Percentiles rank a stretch among this genome's conserved stretches.
Conservation (phyloP, 2,888 invertebrate genomes). For the Pyrocoelia pectoralis region DNA sequence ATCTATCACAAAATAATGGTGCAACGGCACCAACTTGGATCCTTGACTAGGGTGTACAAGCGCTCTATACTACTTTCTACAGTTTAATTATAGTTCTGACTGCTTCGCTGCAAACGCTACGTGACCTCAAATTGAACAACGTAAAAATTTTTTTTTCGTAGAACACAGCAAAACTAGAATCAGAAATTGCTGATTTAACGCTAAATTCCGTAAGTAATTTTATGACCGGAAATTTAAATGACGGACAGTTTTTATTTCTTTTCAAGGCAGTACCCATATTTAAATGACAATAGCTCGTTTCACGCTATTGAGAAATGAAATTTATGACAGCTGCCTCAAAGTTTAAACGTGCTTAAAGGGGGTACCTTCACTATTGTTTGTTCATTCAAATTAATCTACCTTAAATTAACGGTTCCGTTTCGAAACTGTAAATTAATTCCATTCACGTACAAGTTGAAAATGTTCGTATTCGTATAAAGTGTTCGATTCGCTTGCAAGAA, state of each 20-base stretch:
- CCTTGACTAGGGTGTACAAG: constrained; percentile 8
- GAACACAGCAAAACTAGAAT: not conserved
- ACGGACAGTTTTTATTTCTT: not conserved
- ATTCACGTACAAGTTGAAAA: not conserved
- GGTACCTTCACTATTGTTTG: not conserved
- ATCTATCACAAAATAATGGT: constrained; percentile 19
- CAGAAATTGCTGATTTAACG: not conserved
- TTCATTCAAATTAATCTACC: not conserved
- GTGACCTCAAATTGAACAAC: constrained; percentile 24
- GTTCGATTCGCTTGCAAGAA: too few relatives aligned
- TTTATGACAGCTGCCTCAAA: not conserved
- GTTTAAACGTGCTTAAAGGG: not conserved
- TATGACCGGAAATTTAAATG: not conserved
- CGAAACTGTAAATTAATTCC: not conserved
- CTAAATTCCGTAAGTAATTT: not conserved
- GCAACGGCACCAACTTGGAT: constrained; percentile 14
- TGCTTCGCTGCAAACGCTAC: constrained; percentile 7
- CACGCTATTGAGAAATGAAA: too few relatives aligned
- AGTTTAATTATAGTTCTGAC: constrained; percentile 33
- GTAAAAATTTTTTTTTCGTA: constrained; percentile 6
- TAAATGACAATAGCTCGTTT: not conserved
- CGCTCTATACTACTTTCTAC: constrained; percentile 27
- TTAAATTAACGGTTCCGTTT: not conserved
- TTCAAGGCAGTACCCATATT: not conserved
- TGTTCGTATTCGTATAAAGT: too few relatives aligned